Evolutionary conservation across 1,140 invertebrate species (phyloP), one percentile per base, ranked within the genome.

Genomic region (Drosophila santomea): DNA sequence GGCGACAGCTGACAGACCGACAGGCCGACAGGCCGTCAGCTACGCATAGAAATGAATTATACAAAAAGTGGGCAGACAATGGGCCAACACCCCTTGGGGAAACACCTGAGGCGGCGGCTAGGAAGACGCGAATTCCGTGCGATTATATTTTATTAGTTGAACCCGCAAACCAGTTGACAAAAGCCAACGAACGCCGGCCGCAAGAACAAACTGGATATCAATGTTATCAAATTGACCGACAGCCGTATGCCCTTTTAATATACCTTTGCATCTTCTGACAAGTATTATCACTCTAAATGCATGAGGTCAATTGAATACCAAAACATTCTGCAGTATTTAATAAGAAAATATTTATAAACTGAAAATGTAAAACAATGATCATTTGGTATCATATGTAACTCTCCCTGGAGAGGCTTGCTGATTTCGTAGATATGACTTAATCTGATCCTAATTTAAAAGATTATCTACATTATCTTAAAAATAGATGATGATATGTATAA

Each of bases 11-110:
- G 83, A 88, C 78, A 57, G 62, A 1, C 17, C 17, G 17, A 88
- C 78, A 57, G 62, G 17, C 17, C 17, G 17, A 88, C 83, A 89
- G 79, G 48, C 78, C 50, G 73, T 74, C 78, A 57, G 62, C 80
- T 75, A 86, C 83, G 83, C 84, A 89, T 83, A 74, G 84, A 89
- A 89, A 88, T 77, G 83, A 79, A 73, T 83, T 89, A 77, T 80
- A 71, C 78, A 78, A 72, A 69, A 82, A 83, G 51, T 68, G 82
- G 51, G 79, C 56, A 75, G 44, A 57, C 78, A 85, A 63, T 75
- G 60, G 74, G 71, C 80, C 63, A 72, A 45, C 51, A 75, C 45
- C 47, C 59, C 59, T 41, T 63, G 69, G 83, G 78, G 83, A 85
- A 88, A 85, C 83, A 85, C 82, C 82, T 85, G 78, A 86, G 83